Conservation (phyloP, 2,888 invertebrate species). For the Pyrochroa serraticornis region DNA sequence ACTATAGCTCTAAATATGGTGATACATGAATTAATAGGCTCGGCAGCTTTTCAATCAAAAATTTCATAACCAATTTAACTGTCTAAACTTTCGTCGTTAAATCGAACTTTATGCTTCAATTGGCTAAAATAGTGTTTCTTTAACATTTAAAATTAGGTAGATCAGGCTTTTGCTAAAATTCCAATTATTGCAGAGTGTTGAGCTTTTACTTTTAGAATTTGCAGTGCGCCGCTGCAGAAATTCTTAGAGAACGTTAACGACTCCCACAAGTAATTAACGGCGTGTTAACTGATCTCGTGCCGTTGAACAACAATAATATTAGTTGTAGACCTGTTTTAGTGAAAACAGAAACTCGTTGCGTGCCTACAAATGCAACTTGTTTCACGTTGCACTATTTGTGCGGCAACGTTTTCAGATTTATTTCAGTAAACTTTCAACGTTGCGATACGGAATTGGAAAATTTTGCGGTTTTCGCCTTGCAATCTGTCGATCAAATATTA, state of each 20-base stretch:
- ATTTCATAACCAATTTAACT: no score
- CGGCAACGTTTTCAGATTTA: neutral
- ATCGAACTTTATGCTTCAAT: no score
- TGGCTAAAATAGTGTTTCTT: no score
- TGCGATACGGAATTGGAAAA: constrained; percentile 5
- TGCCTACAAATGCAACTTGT: neutral
- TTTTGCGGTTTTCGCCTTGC: neutral
- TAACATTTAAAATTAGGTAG: no score
- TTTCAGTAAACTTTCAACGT: neutral
- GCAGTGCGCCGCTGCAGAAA: neutral
- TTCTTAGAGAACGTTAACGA: constrained; percentile 4
- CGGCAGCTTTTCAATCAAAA: no score
- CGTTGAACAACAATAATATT: constrained; percentile 10
- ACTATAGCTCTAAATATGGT: constrained; percentile 8
- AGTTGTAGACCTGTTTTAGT: constrained; percentile 9
- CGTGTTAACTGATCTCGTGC: constrained; percentile 2
- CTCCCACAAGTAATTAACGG: constrained; percentile 12
- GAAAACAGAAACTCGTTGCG: constrained; percentile 5
- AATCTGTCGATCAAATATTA: constrained; percentile 3
- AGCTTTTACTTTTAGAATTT: no score
- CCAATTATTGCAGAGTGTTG: no score
- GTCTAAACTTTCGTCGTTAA: no score
- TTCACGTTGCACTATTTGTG: neutral
- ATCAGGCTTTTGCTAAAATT: no score
- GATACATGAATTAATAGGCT: constrained; percentile 9